Evolutionary conservation across 2,888 invertebrate species (phyloP).

Genomic region (Leucophora obtusa): DNA sequence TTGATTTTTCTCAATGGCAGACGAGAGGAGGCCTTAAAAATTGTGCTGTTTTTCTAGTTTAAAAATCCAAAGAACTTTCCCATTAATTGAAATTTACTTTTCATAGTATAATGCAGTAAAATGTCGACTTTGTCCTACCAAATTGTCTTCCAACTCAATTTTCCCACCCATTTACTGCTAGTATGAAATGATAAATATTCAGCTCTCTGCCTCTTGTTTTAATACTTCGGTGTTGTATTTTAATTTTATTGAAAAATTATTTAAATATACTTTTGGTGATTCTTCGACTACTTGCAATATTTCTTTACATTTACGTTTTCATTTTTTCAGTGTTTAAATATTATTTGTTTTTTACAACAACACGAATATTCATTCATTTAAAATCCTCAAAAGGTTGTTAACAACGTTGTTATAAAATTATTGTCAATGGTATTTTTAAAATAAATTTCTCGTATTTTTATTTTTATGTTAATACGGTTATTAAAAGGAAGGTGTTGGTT

Average conservation of each 20-base stretch:
- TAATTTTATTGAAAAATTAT: conserved; percentile 52
- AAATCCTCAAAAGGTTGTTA: conserved; percentile 51
- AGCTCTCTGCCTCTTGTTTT: background rate
- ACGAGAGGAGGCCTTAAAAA: too few relatives aligned
- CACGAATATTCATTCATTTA: conserved; percentile 6
- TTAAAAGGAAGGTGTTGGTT: conserved; percentile 5
- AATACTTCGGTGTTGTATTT: conserved; percentile 6
- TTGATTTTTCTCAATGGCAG: too few relatives aligned
- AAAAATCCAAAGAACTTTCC: too few relatives aligned
- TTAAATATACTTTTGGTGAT: conserved; percentile 34
- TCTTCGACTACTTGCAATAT: background rate
- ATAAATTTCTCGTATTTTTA: conserved; percentile 31
- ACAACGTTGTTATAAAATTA: conserved; percentile 45
- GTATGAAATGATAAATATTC: background rate
- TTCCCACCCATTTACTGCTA: background rate
- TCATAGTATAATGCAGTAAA: too few relatives aligned
- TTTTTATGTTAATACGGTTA: background rate
- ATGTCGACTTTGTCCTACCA: too few relatives aligned
- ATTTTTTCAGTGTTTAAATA: background rate
- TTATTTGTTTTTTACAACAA: too few relatives aligned
- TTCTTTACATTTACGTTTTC: conserved; percentile 2
- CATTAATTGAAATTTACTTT: too few relatives aligned
- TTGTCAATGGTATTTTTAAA: conserved; percentile 57
- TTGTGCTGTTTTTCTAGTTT: too few relatives aligned
- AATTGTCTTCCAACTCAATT: too few relatives aligned